Evolutionary conservation across 2,797 vertebrate species (phyloP), one percentile per base, ranked within the genome.

Genomic region (Parauchenoglanis ngamensis): DNA sequence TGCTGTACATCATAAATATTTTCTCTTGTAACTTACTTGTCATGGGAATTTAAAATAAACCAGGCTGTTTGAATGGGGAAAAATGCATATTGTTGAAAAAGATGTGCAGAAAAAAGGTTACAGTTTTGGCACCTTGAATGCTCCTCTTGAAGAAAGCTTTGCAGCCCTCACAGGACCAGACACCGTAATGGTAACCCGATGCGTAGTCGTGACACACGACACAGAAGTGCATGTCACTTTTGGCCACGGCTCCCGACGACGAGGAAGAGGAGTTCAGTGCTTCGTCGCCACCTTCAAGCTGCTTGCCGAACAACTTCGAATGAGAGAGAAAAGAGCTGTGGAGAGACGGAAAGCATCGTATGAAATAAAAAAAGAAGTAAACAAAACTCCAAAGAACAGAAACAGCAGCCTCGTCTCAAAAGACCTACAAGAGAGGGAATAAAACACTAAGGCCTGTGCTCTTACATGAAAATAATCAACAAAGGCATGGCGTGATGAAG

Each of bases 111-210:
- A 59, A 54, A 76, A 3, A 23, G 21, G 35, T 44, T 54, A 13
- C 54, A 10, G 1, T 49, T 4, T 52, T 52, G 28, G 79, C 95
- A 97, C 97, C 97, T 97, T 97, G 97, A 92, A 97, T 97, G 91
- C 97, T 97, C 89, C 97, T 96, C 92, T 97, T 97, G 91, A 97
- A 97, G 93, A 97, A 97, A 8, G 97, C 97, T 91, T 97, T 97
- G 91, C 97, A 97, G 70, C 97, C 97, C 92, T 97, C 97, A 44
- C 97, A 97, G 0, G 97, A 97, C 97, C 97, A 97, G 59, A 97
- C 97, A 0, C 97, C 97, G 0, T 97, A 97, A 92, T 97, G 97
- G 92, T 97, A 97, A 35, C 97, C 97, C 0, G 97, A 97, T 11
- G 97, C 97, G 0, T 96, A 97, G 86, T 97, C 97, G 7, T 95